Evolutionary conservation across 2,797 vertebrate genomes (phyloP).

Genomic region (Myotis myotis): DNA sequence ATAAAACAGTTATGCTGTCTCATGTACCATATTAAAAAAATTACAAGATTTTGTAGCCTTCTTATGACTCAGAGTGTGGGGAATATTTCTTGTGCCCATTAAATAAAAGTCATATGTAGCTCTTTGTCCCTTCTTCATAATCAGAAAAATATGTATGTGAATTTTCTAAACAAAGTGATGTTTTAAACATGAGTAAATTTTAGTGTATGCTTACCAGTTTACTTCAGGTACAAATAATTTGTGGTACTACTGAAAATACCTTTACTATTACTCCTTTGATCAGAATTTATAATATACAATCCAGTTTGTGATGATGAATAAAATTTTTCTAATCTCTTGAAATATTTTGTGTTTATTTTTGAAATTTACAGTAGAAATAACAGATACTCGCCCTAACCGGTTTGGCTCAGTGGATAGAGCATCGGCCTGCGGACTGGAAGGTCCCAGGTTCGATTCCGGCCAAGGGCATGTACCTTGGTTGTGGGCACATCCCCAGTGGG

Average conservation of each 20-base stretch:
- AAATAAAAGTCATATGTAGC: slow-evolving; percentile 27
- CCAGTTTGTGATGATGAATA: slow-evolving; percentile 63
- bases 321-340: slow-evolving; percentile 64
- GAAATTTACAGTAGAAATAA: slow-evolving; percentile 47
- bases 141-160: slow-evolving; percentile 28
- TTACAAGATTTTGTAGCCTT: neutral
- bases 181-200: slow-evolving; percentile 60
- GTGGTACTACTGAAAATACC: slow-evolving; percentile 67
- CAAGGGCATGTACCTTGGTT: too few species aligned
- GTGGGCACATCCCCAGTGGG: too few species aligned
- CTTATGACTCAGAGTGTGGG: slow-evolving; percentile 31
- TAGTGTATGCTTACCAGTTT: slow-evolving; percentile 50
- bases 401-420: too few species aligned
- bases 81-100: slow-evolving; percentile 39
- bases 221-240: slow-evolving; percentile 57
- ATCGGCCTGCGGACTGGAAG: too few species aligned
- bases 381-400: too few species aligned
- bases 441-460: too few species aligned
- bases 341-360: slow-evolving; percentile 58
- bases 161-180: slow-evolving; percentile 60
- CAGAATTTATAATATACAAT: slow-evolving; percentile 67
- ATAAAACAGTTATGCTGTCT: neutral
- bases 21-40: neutral
- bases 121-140: slow-evolving; percentile 8
- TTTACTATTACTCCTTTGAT: slow-evolving; percentile 60